Conservation (phyloP, 2,797 vertebrate species). For the Phaenicophaeus curvirostris region DNA sequence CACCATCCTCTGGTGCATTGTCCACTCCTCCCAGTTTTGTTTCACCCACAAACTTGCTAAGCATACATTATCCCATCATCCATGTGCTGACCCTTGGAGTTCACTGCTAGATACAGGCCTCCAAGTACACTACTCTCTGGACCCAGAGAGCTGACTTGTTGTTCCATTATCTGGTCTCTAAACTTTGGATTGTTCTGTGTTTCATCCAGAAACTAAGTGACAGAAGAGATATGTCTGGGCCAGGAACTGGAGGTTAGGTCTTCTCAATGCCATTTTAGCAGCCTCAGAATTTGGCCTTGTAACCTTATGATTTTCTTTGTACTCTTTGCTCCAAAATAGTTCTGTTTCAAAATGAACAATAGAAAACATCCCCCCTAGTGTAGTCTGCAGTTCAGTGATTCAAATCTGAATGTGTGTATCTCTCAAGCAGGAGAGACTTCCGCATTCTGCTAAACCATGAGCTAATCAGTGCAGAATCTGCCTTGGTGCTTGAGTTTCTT, state of each 20-base stretch:
- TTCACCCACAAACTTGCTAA: neutral
- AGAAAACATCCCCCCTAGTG: neutral
- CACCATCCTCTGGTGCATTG: neutral
- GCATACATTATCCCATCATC: neutral
- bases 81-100: neutral
- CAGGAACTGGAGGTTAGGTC: neutral
- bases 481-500: neutral
- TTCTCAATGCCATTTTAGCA: neutral
- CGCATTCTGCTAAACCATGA: neutral
- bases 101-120: neutral
- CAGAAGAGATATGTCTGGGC: neutral
- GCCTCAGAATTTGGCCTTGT: neutral
- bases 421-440: neutral
- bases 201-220: neutral
- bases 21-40: neutral
- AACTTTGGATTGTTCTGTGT: neutral
- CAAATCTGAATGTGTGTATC: neutral
- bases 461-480: neutral
- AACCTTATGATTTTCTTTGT: neutral
- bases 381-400: neutral
- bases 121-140: no score
- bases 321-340: neutral
- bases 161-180: neutral
- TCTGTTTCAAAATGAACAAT: neutral
- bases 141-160: neutral